Conservation (phyloP, 2,888 invertebrate genomes). For the Noctua fimbriata region DNA sequence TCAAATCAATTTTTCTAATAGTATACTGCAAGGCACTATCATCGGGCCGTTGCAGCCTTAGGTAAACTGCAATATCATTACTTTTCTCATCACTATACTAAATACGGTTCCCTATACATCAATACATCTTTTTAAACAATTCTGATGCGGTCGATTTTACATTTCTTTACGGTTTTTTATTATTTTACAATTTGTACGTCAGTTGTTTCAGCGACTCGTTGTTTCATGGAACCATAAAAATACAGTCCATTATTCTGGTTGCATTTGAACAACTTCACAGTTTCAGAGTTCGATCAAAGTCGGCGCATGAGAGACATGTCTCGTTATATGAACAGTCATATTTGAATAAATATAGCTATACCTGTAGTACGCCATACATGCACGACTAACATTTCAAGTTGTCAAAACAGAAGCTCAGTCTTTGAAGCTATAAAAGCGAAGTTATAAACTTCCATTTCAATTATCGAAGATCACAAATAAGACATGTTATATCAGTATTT, state of each 20-base stretch:
- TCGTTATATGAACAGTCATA: conserved; percentile 72
- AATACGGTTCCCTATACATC: not conserved
- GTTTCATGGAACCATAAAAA: not conserved
- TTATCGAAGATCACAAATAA: not conserved
- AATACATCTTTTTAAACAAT: not conserved
- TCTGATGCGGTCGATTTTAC: not conserved
- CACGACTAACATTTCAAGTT: conserved; percentile 10
- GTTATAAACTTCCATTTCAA: not conserved
- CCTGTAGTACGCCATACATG: conserved; percentile 46
- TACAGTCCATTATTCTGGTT: not conserved
- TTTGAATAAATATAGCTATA: conserved; percentile 71
- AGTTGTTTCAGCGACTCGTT: not conserved
- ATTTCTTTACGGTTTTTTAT: not conserved
- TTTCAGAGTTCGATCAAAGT: conserved; percentile 35
- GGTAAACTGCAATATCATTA: not conserved
- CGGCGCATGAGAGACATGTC: conserved; percentile 63
- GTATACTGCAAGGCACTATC: not conserved
- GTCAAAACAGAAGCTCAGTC: conserved; percentile 13
- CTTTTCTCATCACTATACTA: not conserved
- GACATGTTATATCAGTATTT: conserved; percentile 4
- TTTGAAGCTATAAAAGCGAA: conserved; percentile 26
- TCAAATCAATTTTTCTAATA: not conserved
- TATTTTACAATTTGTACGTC: not conserved
- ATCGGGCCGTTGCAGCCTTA: not conserved
- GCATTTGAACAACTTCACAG: conserved; percentile 58